Conservation (phyloP, 2,888 invertebrate species). For the Parelbella ahira region DNA sequence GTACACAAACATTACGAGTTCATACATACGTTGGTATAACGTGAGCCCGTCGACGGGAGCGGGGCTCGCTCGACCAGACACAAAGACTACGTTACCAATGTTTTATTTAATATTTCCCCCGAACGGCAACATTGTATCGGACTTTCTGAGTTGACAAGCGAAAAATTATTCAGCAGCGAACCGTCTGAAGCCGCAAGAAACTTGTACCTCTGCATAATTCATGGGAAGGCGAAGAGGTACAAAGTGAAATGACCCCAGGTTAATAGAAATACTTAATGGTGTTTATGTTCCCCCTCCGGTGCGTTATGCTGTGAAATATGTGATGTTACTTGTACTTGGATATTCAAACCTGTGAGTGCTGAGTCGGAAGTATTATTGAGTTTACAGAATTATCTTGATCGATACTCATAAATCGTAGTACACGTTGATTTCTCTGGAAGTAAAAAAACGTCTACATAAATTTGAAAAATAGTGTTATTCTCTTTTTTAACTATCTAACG, state of each 20-base stretch:
- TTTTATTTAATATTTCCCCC: slow-evolving; percentile 10
- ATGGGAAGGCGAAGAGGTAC: slow-evolving; percentile 22
- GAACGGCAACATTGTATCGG: slow-evolving; percentile 19
- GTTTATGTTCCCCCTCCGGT: slow-evolving; percentile 21
- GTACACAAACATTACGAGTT: no score
- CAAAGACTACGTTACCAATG: slow-evolving; percentile 6
- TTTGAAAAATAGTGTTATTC: no score
- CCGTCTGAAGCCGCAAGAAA: slow-evolving; percentile 20
- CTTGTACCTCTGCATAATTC: slow-evolving; percentile 33
- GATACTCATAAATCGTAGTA: no score
- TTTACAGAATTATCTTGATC: no score
- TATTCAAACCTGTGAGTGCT: neutral
- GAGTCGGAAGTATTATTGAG: no score
- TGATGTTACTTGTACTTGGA: neutral
- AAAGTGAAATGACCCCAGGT: slow-evolving; percentile 28
- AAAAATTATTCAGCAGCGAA: slow-evolving; percentile 29
- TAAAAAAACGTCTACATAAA: no score
- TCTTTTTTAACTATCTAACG: no score
- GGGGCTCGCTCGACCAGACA: neutral
- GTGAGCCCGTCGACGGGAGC: no score
- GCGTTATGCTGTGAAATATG: slow-evolving; percentile 8
- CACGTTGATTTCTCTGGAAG: no score
- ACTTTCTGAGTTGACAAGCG: slow-evolving; percentile 27
- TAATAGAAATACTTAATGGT: slow-evolving; percentile 28
- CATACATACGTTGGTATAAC: no score